Base-by-base conservation (phyloP, 2,797 vertebrate species). In the Ceryle rudis region DNA sequence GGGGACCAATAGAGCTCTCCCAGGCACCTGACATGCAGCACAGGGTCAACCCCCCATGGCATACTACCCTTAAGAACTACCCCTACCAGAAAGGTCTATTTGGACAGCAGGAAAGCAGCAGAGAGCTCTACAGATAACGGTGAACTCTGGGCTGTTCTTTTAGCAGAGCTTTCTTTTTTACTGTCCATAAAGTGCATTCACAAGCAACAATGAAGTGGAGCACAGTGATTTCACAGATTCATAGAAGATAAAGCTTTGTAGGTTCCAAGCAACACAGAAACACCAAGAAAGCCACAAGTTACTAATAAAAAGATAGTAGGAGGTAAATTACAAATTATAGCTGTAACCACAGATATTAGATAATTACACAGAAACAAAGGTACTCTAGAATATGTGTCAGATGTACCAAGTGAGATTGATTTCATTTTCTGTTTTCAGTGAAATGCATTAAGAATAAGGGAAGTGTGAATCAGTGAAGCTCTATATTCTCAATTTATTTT, bases 321-420 rank as follows among this genome's bases (percentile, higher is more conserved):
- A 92, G 55, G 60, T 49, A 88, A 93, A 88, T 90, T 75, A 80
- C 54, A 94, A 95, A 90, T 90, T 86, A 69, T 73, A 69, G 26
- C 64, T 57, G 41, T 90, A 89, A 92, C 92, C 83, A 82, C 80
- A 94, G 83, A 83, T 92, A 86, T 94, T 90, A 89, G 83, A 89
- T 83, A 67, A 86, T 92, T 92, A 57, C 21, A 35, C 5, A 83
- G 72, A 94, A 90, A 79, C 65, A 82, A 75, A 89, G 58, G n/a
- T 79, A 64, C 86, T 81, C 47, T 70, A 88, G 74, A 78, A 25
- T 86, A 49, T 58, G 44, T 87, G 58, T 85, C 67, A 79, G 64
- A 86, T 39, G 39, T 51, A 71, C 39, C 20, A 58, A 84, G 57
- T 41, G 66, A 87, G 41, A 69, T 33, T 39, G 46, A 86, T 94